phyloP scores from a whole-genome alignment of 2,888 invertebrate genomes.

The Melanchra persicariae region DNA sequence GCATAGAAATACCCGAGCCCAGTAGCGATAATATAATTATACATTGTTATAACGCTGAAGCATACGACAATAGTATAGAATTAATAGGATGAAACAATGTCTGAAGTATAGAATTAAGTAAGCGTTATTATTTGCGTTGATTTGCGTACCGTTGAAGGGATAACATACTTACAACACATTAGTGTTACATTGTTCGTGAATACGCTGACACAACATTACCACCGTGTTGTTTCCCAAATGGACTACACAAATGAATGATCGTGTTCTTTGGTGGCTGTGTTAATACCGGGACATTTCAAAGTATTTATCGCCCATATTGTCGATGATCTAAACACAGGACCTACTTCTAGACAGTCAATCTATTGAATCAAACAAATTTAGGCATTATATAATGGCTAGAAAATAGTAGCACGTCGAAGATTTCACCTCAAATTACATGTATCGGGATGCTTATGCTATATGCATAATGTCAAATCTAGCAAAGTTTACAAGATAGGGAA shows the following conservation, averaged over 20 bases:
- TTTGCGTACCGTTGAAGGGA: slow-evolving; percentile 85
- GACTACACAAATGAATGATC: slow-evolving; percentile 84
- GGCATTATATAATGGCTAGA: slow-evolving; percentile 78
- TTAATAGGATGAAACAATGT: slow-evolving; percentile 87
- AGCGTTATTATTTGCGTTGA: slow-evolving; percentile 87
- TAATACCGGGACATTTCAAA: slow-evolving; percentile 69
- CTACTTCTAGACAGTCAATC: slow-evolving; percentile 85
- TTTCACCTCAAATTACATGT: slow-evolving; percentile 64
- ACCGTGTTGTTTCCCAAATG: slow-evolving; percentile 81
- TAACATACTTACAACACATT: slow-evolving; percentile 88
- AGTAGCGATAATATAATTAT: slow-evolving; percentile 86
- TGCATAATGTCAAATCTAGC: slow-evolving; percentile 83
- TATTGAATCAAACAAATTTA: slow-evolving; percentile 80
- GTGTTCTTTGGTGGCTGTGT: slow-evolving; percentile 71
- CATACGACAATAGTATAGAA: slow-evolving; percentile 89
- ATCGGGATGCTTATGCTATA: slow-evolving; percentile 77
- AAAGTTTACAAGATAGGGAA: slow-evolving; percentile 77
- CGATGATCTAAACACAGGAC: slow-evolving; percentile 84
- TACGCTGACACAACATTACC: slow-evolving; percentile 80
- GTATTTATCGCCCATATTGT: slow-evolving; percentile 72
- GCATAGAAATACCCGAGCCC: slow-evolving; percentile 91
- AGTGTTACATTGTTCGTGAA: slow-evolving; percentile 83
- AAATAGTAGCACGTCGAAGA: slow-evolving; percentile 61
- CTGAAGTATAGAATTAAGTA: slow-evolving; percentile 85
- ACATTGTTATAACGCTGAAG: slow-evolving; percentile 90